Evolutionary conservation across 2,113 vertebrate genomes (phyloP), one percentile per base, ranked within the genome.

Genomic region (Morone chrysops): DNA sequence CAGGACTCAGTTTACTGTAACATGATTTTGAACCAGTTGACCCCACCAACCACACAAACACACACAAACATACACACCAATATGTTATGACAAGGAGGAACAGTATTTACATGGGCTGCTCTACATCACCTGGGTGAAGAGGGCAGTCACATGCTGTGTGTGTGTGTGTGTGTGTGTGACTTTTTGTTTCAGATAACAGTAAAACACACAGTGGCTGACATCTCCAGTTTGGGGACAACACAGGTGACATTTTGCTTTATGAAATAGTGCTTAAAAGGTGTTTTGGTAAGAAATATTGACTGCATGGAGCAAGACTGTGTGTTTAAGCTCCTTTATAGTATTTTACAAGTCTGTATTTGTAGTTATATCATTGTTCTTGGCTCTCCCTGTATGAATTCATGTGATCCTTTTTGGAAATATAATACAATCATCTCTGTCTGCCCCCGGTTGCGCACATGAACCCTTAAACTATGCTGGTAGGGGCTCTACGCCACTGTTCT

Each of bases 21-120:
- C 76, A 17, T 85, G 74, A 86, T 86, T 71, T 66, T 81, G 72
- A 88, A 92, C 84, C 69, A n/a, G 71, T 20, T 89, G 83, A 90
- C 74, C 81, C 56, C 40, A 47, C 45, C 22, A 2, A 50, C 17
- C 40, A 20, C 14, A 63, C 53, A 13, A 16, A 60, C 77, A 54
- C 51, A 65, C 51, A 57, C 69, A 78, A 14, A 22, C 62, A 80
- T 36, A 66, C 48, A 59, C 73, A 78, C 36, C 68, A n/a, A 63
- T 40, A 80, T 22, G 61, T 71, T 54, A 50, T 50, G 68, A 74
- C 71, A 74, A 82, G 61, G 72, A 74, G 75, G 63, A 77, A 45
- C n/a, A 17, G 17, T 86, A 85, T 90, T 84, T 89, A 84, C 78
- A 84, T 16, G 22, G 14, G 50, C 66, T 45, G 43, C 41, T 45